phyloP scores from a whole-genome alignment of 1,140 invertebrate genomes.

The Grapholita molesta region DNA sequence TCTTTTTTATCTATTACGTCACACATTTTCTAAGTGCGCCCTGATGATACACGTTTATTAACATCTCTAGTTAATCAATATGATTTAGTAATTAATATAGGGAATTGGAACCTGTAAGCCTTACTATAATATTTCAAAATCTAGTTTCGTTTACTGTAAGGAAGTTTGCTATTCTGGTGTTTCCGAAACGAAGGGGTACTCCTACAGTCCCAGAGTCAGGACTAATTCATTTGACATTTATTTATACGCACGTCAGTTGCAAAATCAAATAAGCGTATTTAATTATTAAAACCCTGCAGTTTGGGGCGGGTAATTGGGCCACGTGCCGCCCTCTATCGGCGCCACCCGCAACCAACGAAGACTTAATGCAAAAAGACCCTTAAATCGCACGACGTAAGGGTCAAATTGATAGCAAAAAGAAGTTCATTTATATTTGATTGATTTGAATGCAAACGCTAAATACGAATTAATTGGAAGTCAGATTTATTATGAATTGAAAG shows the following conservation, averaged over 20 bases:
- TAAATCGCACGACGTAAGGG: conserved; percentile 21
- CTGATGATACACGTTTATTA: too few relatives aligned
- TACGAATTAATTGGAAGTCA: conserved; percentile 61
- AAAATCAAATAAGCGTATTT: conserved; percentile 65
- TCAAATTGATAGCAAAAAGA: conserved; percentile 14
- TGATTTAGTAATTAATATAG: too few relatives aligned
- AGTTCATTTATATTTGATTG: conserved; percentile 17
- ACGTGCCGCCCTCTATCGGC: conserved; percentile 44
- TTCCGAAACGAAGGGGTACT: neutral
- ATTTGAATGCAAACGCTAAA: conserved; percentile 34
- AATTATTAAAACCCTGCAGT: conserved; percentile 54
- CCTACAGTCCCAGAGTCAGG: neutral
- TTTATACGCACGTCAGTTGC: conserved; percentile 44
- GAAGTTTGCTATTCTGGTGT: neutral
- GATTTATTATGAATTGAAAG: conserved; percentile 19
- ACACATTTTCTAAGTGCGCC: too few relatives aligned
- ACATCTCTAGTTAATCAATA: too few relatives aligned
- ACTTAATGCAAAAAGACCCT: conserved; percentile 17
- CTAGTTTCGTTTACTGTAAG: too few relatives aligned
- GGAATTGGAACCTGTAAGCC: too few relatives aligned
- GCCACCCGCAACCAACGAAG: neutral
- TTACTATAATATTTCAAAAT: too few relatives aligned
- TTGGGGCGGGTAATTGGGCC: conserved; percentile 51
- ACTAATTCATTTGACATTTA: conserved; percentile 15
- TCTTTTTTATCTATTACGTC: too few relatives aligned